Conservation (phyloP, 1,140 invertebrate species). For the Hetaerina americana region DNA sequence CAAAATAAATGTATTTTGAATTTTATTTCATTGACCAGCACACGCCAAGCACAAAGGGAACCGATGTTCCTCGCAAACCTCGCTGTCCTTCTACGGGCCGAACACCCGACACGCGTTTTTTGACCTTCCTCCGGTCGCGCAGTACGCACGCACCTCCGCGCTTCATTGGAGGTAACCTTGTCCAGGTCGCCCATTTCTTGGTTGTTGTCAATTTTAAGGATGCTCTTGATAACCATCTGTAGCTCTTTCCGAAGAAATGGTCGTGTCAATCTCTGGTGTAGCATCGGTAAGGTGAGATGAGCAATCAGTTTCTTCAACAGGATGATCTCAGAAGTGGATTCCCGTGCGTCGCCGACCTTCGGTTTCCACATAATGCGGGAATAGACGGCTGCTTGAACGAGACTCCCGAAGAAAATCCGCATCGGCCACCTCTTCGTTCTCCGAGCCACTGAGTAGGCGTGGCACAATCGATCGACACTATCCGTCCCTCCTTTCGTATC, state of each 20-base stretch:
- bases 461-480: background rate
- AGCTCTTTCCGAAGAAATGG: background rate
- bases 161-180: background rate
- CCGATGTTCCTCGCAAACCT: background rate
- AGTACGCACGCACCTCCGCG: background rate
- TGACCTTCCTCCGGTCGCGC: background rate
- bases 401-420: constrained; percentile 12
- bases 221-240: background rate
- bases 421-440: background rate
- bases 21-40: too few relatives aligned
- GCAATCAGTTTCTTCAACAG: background rate
- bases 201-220: background rate
- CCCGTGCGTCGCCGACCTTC: constrained; percentile 4
- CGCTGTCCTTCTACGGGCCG: background rate
- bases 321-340: background rate
- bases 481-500: background rate
- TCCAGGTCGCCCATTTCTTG: background rate
- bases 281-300: background rate
- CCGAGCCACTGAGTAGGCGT: background rate
- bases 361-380: constrained; percentile 11
- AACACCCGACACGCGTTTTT: background rate
- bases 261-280: background rate
- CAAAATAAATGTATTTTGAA: too few relatives aligned
- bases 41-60: background rate
- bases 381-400: constrained; percentile 14